These are phyloP conservation scores for Anguilla rostrata DNA, from an alignment of 2,113 vertebrate species.

Conservation along the genomic window DNA sequence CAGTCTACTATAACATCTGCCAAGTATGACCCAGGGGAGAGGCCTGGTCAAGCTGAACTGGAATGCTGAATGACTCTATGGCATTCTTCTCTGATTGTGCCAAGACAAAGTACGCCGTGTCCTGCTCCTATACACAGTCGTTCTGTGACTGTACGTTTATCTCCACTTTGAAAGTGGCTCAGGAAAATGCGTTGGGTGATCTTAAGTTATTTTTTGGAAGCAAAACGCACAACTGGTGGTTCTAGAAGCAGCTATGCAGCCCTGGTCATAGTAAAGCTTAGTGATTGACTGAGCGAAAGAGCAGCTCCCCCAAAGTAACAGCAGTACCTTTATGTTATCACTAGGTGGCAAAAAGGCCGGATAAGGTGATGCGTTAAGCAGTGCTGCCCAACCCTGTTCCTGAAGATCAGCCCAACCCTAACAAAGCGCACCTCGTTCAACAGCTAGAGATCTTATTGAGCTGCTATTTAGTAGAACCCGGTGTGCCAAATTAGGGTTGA, in stretches of 20 bases:
- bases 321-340: not conserved
- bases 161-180: not conserved
- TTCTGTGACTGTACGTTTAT: not conserved
- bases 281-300: not conserved
- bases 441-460: too few relatives aligned
- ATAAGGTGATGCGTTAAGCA: not conserved
- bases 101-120: not conserved
- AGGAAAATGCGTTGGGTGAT: not conserved
- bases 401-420: too few relatives aligned
- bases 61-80: not conserved
- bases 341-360: not conserved
- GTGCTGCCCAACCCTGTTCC: too few relatives aligned
- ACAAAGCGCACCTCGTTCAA: too few relatives aligned
- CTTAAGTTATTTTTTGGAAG: not conserved
- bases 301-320: not conserved
- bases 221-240: not conserved
- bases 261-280: not conserved
- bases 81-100: not conserved
- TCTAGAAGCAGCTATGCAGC: not conserved
- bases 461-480: too few relatives aligned
- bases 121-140: not conserved
- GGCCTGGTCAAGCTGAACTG: not conserved
- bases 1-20: conserved; percentile 72
- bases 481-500: too few relatives aligned
- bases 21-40: conserved; percentile 60